These are phyloP conservation scores for Panurus biarmicus DNA, from an alignment of 2,113 vertebrate genomes.

Conservation along the genomic window DNA sequence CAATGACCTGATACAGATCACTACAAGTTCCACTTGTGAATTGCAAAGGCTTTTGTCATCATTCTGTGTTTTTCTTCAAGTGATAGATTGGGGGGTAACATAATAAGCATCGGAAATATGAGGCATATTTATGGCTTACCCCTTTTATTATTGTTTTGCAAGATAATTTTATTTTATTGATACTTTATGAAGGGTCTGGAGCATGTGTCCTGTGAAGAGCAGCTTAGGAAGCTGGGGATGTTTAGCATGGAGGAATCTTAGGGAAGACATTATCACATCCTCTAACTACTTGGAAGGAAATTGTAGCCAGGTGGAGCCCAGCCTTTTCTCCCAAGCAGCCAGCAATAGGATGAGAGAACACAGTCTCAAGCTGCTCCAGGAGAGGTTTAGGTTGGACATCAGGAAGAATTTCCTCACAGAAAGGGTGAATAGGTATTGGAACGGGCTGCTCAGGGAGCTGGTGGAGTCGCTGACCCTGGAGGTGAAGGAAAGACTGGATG, in stretches of 20 bases:
- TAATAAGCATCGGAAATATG: not conserved
- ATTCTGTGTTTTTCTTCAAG: not conserved
- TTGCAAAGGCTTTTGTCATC: not conserved
- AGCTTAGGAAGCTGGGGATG: not conserved
- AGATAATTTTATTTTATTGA: not conserved
- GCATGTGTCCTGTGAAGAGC: not conserved
- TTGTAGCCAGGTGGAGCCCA: not conserved
- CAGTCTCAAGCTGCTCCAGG: not conserved
- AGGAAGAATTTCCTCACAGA: not conserved
- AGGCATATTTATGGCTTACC: not conserved
- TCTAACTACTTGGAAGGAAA: not conserved
- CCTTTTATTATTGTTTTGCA: not conserved
- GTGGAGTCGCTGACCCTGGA: not conserved
- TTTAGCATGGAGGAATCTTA: not conserved
- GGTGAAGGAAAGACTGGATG: accelerated
- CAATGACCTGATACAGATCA: not conserved
- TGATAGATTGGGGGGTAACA: not conserved
- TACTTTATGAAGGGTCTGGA: not conserved
- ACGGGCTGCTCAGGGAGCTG: not conserved
- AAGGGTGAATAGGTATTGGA: not conserved
- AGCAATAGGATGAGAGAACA: accelerated
- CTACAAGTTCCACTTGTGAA: not conserved
- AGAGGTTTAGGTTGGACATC: not conserved
- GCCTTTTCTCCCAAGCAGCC: not conserved
- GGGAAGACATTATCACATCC: not conserved